Percentiles rank a stretch among this genome's conserved stretches.
Conservation (phyloP, 1,140 invertebrate species). For the Maniola jurtina region DNA sequence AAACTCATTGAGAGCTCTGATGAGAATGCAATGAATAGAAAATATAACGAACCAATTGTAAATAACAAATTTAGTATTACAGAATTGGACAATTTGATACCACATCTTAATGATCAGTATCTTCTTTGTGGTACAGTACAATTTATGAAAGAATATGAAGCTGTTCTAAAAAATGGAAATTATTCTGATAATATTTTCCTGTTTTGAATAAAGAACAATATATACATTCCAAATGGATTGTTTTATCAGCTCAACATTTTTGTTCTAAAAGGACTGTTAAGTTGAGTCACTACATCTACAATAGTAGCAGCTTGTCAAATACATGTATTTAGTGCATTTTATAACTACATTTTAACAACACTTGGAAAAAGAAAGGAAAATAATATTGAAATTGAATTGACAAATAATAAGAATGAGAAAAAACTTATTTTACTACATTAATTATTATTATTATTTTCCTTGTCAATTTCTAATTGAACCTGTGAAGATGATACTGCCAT, state of each 20-base stretch:
- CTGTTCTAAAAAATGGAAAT: slow-evolving; percentile 34
- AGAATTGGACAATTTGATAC: slow-evolving; percentile 40
- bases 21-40: slow-evolving; percentile 27
- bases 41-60: slow-evolving; percentile 64
- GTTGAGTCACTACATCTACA: too few species aligned
- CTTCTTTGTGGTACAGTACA: slow-evolving; percentile 59
- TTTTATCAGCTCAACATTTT: neutral
- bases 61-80: slow-evolving; percentile 37
- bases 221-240: neutral
- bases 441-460: too few species aligned
- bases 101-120: slow-evolving; percentile 47
- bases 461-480: too few species aligned
- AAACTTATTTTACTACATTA: too few species aligned
- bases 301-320: too few species aligned
- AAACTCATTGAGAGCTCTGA: slow-evolving; percentile 23
- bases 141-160: slow-evolving; percentile 52
- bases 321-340: too few species aligned
- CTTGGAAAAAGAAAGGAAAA: too few species aligned
- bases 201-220: slow-evolving; percentile 36
- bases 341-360: too few species aligned
- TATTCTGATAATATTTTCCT: slow-evolving; percentile 43
- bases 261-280: neutral
- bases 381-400: too few species aligned
- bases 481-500: too few species aligned
- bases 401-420: too few species aligned